These are phyloP conservation scores for Plecturocebus donacophilus DNA, from an alignment of 2,113 vertebrate genomes.

Conservation along the genomic window DNA sequence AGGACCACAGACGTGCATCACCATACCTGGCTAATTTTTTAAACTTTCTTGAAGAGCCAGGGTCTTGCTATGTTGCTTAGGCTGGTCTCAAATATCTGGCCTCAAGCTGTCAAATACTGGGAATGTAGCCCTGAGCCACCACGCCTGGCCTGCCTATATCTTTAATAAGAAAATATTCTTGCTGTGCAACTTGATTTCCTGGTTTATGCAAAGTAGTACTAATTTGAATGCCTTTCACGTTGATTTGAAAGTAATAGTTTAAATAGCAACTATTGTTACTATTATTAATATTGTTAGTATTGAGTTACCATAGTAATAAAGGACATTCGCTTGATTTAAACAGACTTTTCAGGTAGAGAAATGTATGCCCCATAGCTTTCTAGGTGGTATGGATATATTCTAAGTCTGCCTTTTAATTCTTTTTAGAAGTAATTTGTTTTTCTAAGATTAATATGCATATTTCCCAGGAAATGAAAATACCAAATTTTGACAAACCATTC, in stretches of 20 bases:
- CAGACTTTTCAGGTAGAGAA: constrained; percentile 45
- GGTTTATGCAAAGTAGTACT: constrained; percentile 38
- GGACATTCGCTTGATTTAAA: constrained; percentile 55
- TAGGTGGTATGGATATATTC: not conserved
- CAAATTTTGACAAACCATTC: constrained; percentile 44
- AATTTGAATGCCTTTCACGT: constrained; percentile 38
- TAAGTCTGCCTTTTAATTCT: not conserved
- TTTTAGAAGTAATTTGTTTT: constrained; percentile 60
- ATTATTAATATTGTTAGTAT: not conserved
- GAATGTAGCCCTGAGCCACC: too few species aligned
- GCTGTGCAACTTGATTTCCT: constrained; percentile 38
- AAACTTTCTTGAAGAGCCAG: too few species aligned
- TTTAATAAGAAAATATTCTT: constrained; percentile 35
- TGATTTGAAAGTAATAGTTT: constrained; percentile 63
- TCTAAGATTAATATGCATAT: constrained; percentile 30
- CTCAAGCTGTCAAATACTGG: too few species aligned
- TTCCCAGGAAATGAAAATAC: constrained; percentile 50
- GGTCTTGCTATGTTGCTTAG: too few species aligned
- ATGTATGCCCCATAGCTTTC: constrained; percentile 42
- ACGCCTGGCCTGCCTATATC: not conserved
- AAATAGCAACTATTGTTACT: constrained; percentile 56
- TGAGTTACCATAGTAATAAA: constrained; percentile 61
- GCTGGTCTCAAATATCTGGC: too few species aligned
- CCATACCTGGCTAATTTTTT: too few species aligned
- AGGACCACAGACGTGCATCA: too few species aligned